phyloP scores from a whole-genome alignment of 2,888 invertebrate species.

The Teleiodes luculella region DNA sequence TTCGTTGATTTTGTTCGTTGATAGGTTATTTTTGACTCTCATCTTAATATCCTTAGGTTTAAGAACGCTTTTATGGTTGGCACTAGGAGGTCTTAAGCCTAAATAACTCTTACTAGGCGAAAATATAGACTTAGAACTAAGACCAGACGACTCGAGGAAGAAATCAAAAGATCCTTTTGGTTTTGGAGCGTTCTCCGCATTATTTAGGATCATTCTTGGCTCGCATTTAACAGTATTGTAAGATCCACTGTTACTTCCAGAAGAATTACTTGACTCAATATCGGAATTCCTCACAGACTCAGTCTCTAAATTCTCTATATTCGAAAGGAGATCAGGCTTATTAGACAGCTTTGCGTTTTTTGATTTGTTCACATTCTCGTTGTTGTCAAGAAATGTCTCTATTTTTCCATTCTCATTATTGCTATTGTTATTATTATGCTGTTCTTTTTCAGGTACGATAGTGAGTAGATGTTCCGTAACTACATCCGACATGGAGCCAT shows the following conservation, averaged over 20 bases:
- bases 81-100: constrained; percentile 79
- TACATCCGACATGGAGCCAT: constrained; percentile 65
- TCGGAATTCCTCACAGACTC: constrained; percentile 83
- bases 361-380: constrained; percentile 48
- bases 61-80: constrained; percentile 85
- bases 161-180: constrained; percentile 82
- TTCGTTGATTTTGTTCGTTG: constrained; percentile 79
- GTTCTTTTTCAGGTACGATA: constrained; percentile 59
- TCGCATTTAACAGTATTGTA: constrained; percentile 71
- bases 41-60: constrained; percentile 89
- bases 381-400: constrained; percentile 54
- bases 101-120: constrained; percentile 67
- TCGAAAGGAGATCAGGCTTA: constrained; percentile 75
- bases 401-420: constrained; percentile 41
- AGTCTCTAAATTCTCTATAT: constrained; percentile 78
- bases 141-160: constrained; percentile 87
- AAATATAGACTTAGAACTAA: constrained; percentile 88
- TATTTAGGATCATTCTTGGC: constrained; percentile 58
- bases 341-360: constrained; percentile 74
- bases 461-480: constrained; percentile 60
- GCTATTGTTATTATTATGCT: constrained; percentile 38
- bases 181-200: constrained; percentile 51
- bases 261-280: constrained; percentile 80
- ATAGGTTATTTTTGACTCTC: constrained; percentile 82
- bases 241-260: constrained; percentile 73